Evolutionary conservation across 1,140 invertebrate species (phyloP).

Genomic region (Sycophaga agraensis): DNA sequence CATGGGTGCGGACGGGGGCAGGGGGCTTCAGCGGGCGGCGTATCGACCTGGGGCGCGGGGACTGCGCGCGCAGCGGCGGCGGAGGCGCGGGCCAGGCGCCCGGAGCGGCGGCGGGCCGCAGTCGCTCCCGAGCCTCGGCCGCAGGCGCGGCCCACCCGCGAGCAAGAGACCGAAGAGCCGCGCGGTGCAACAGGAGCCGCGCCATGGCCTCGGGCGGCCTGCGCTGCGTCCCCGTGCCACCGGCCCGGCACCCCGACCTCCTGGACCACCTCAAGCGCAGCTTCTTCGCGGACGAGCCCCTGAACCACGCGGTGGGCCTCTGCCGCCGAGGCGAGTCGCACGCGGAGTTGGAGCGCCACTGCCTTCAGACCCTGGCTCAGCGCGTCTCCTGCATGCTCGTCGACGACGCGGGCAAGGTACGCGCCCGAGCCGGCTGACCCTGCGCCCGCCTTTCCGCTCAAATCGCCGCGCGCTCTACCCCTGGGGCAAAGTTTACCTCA

Average conservation of each 20-base stretch:
- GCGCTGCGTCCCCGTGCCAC: constrained; percentile 50
- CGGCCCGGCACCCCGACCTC: constrained; percentile 62
- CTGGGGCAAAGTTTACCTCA: too few relatives aligned
- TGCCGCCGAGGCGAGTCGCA: constrained; percentile 68
- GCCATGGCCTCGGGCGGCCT: constrained; percentile 45
- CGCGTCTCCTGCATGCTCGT: constrained; percentile 72
- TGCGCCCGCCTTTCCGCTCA: too few relatives aligned
- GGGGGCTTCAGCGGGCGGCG: background rate
- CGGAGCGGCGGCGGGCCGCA: background rate
- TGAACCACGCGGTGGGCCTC: constrained; percentile 73
- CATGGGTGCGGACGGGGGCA: background rate
- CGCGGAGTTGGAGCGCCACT: constrained; percentile 71
- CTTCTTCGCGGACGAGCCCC: constrained; percentile 79
- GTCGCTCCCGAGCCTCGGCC: background rate
- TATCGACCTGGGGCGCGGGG: background rate
- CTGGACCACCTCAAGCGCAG: constrained; percentile 69
- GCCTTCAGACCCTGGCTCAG: constrained; percentile 68
- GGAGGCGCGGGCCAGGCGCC: background rate
- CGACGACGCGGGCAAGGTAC: constrained; percentile 61
- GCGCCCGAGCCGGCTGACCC: too few relatives aligned
- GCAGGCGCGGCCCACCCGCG: background rate
- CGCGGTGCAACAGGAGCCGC: too few relatives aligned
- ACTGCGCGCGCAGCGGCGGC: background rate
- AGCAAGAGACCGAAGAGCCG: background rate
- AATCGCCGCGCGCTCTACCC: too few relatives aligned